phyloP scores from a whole-genome alignment of 2,113 vertebrate species.

The Equus quagga region DNA sequence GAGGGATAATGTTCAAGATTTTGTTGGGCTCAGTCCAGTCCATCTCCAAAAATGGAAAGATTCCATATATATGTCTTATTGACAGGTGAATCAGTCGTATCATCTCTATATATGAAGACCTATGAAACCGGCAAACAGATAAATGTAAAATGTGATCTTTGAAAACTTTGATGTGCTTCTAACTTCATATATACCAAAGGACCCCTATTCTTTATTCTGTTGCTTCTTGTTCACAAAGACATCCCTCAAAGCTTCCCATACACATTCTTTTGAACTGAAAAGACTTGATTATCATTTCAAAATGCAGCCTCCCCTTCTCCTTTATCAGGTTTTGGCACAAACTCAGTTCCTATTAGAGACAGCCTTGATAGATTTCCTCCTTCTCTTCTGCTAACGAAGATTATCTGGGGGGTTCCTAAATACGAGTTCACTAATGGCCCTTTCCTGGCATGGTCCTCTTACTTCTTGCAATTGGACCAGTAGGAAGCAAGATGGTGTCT shows the following conservation, averaged over 20 bases:
- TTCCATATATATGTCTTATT: not conserved
- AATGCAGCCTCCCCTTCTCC: constrained; percentile 40
- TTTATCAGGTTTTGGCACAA: constrained; percentile 58
- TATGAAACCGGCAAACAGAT: not conserved
- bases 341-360: constrained; percentile 31
- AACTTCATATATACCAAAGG: not conserved
- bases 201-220: not conserved
- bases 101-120: not conserved
- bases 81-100: not conserved
- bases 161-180: constrained; percentile 6
- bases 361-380: not conserved
- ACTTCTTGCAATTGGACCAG: not conserved
- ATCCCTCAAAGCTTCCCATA: not conserved
- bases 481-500: constrained; percentile 28
- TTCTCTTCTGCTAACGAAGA: not conserved
- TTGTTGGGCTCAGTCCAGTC: not conserved
- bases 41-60: not conserved
- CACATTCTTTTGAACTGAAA: constrained; percentile 52
- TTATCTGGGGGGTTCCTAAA: not conserved
- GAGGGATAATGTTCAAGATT: not conserved
- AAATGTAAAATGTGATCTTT: not conserved
- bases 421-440: not conserved
- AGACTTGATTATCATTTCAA: constrained; percentile 61
- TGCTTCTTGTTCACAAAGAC: constrained; percentile 47
- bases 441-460: not conserved